phyloP scores from a whole-genome alignment of 1,140 invertebrate species.

The Musca vetustissima region DNA sequence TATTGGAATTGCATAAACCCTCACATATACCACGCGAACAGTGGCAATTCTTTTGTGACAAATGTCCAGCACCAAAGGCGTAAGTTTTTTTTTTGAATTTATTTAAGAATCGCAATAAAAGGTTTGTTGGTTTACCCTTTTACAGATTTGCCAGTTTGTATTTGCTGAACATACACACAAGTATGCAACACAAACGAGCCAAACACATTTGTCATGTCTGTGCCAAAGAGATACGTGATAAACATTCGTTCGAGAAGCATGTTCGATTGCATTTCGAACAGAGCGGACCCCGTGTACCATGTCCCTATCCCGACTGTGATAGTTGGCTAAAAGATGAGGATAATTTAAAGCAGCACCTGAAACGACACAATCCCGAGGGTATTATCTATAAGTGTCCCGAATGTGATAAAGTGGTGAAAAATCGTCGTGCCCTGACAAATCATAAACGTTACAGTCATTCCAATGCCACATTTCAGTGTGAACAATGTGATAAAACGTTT shows the following conservation, averaged over 20 bases:
- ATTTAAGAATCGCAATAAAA: neutral
- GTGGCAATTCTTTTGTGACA: slow-evolving; percentile 43
- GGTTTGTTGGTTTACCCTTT: neutral
- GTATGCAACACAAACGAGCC: slow-evolving; percentile 45
- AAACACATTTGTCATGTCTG: slow-evolving; percentile 51
- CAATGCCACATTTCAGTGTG: slow-evolving; percentile 48
- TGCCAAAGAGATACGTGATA: slow-evolving; percentile 49
- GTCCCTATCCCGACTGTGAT: slow-evolving; percentile 46
- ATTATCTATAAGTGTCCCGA: slow-evolving; percentile 43
- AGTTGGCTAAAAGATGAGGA: slow-evolving; percentile 52
- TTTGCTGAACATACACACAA: slow-evolving; percentile 47
- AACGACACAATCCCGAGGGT: slow-evolving; percentile 47
- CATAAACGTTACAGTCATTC: slow-evolving; percentile 51
- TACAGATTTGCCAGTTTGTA: slow-evolving; percentile 47
- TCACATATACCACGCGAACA: slow-evolving; percentile 47
- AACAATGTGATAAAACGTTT: slow-evolving; percentile 52
- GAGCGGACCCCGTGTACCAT: slow-evolving; percentile 48
- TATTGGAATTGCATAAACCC: slow-evolving; percentile 45
- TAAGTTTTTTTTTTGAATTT: too few relatives aligned
- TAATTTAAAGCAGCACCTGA: slow-evolving; percentile 47
- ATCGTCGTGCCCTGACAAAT: slow-evolving; percentile 44
- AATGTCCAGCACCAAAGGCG: slow-evolving; percentile 47
- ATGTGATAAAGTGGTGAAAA: slow-evolving; percentile 50
- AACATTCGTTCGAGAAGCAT: slow-evolving; percentile 51
- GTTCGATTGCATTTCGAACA: slow-evolving; percentile 50